Evolutionary conservation across 2,797 vertebrate species (phyloP).

Genomic region (Heterohyrax brucei): DNA sequence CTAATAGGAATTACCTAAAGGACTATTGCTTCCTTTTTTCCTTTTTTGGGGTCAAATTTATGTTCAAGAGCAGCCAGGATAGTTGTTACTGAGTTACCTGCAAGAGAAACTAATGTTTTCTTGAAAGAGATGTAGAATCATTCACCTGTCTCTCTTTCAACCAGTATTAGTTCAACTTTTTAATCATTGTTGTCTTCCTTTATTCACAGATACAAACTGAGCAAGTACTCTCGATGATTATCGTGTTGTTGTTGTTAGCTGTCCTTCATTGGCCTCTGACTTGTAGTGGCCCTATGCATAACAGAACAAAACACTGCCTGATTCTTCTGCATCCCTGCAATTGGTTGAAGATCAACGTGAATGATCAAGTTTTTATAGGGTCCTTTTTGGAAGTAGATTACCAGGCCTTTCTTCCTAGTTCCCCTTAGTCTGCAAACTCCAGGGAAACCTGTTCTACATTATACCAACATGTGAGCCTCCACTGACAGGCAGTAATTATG

Average conservation of each 20-base stretch:
- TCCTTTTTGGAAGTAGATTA: neutral
- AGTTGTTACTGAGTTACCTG: neutral
- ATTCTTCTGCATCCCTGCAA: neutral
- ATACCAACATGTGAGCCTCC: neutral
- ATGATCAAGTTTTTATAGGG: neutral
- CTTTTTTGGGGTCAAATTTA: neutral
- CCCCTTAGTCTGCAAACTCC: neutral
- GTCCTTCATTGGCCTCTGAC: too few relatives aligned
- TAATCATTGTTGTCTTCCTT: neutral
- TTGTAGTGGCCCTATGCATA: neutral
- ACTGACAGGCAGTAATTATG: neutral
- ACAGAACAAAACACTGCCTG: neutral
- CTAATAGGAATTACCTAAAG: neutral
- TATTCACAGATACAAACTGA: neutral
- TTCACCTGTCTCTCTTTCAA: neutral
- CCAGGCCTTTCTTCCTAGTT: neutral
- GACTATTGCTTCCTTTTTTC: neutral
- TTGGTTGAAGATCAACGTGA: neutral
- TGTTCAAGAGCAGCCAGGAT: neutral
- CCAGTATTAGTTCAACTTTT: slow-evolving; percentile 21
- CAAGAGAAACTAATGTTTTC: slow-evolving; percentile 2
- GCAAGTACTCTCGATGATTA: slow-evolving; percentile 1
- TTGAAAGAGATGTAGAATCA: slow-evolving; percentile 17
- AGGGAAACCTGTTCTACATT: neutral
- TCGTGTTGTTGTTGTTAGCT: too few relatives aligned